These are phyloP conservation scores for Balearica regulorum DNA, from an alignment of 2,797 vertebrate species.

Conservation along the genomic window DNA sequence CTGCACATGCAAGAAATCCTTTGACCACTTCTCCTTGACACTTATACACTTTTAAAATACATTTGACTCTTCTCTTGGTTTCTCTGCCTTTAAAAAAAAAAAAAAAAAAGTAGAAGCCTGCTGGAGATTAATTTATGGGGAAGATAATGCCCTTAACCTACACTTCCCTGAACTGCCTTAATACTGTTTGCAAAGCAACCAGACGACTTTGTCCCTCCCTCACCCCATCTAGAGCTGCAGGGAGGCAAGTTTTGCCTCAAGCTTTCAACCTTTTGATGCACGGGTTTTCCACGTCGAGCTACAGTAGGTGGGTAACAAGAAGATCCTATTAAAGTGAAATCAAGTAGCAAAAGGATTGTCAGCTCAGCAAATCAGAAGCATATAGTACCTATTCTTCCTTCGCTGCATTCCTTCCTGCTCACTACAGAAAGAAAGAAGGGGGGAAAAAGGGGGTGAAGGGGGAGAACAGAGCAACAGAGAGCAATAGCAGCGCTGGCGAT, in stretches of 20 bases:
- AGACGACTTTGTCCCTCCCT: constrained; percentile 54
- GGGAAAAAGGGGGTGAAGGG: not conserved
- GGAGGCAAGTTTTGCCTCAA: constrained; percentile 79
- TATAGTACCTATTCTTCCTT: not conserved
- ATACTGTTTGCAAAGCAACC: constrained; percentile 76
- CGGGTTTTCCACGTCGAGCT: constrained; percentile 57
- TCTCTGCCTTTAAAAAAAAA: constrained; percentile 56
- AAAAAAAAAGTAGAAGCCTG: constrained; percentile 70
- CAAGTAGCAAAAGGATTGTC: constrained; percentile 72
- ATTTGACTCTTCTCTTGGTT: constrained; percentile 81
- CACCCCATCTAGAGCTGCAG: constrained; percentile 67
- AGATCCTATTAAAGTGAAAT: constrained; percentile 69
- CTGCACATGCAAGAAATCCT: constrained; percentile 70
- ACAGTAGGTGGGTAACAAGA: constrained; percentile 64
- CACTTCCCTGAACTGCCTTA: constrained; percentile 69
- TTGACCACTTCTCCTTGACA: constrained; percentile 68
- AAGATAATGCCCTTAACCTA: constrained; percentile 79
- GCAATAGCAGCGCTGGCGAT: not conserved
- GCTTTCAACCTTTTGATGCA: constrained; percentile 72
- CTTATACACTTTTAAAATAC: constrained; percentile 81
- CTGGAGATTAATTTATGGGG: constrained; percentile 81
- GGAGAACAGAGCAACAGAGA: not conserved
- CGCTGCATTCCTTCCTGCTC: not conserved
- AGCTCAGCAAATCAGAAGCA: constrained; percentile 25
- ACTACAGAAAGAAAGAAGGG: not conserved